Conservation (phyloP, 2,113 vertebrate genomes). For the Elephas maximus region DNA sequence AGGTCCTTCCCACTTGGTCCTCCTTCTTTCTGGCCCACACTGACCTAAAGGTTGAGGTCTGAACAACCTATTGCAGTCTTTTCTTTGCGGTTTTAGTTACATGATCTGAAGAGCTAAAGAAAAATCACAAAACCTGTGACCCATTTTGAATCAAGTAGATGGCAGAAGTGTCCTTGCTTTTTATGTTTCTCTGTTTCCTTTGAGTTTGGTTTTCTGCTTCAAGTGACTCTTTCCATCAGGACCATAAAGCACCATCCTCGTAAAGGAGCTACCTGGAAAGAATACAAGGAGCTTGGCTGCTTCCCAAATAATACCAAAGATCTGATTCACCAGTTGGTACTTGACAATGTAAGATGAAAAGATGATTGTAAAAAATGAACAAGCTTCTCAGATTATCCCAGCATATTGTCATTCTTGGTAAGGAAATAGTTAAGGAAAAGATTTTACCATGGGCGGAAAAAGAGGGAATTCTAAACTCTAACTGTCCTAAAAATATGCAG, state of each 20-base stretch:
- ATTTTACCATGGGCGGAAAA: constrained; percentile 60
- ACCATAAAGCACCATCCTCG: not conserved
- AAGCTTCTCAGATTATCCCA: not conserved
- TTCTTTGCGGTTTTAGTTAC: not conserved
- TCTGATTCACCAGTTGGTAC: not conserved
- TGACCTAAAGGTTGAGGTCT: not conserved
- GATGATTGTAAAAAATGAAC: constrained; percentile 19
- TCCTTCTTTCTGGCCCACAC: not conserved
- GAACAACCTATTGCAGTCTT: not conserved
- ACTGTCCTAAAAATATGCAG: constrained; percentile 85
- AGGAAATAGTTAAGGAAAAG: constrained; percentile 78
- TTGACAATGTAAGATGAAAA: constrained; percentile 9
- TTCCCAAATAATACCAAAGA: constrained; percentile 47
- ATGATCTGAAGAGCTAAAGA: not conserved
- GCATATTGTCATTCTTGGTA: constrained; percentile 6
- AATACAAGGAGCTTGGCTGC: not conserved
- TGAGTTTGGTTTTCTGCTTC: not conserved
- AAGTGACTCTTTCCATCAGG: constrained; percentile 54
- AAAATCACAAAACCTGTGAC: not conserved
- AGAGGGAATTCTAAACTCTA: constrained; percentile 83
- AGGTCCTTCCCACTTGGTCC: not conserved
- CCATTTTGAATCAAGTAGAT: constrained; percentile 15
- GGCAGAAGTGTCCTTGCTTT: not conserved
- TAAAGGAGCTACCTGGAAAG: constrained; percentile 29
- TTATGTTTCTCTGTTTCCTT: not conserved